Percentiles rank a stretch among this genome's conserved stretches.
Evolutionary conservation across 2,113 vertebrate species (phyloP).

Genomic region (Tetrax tetrax): DNA sequence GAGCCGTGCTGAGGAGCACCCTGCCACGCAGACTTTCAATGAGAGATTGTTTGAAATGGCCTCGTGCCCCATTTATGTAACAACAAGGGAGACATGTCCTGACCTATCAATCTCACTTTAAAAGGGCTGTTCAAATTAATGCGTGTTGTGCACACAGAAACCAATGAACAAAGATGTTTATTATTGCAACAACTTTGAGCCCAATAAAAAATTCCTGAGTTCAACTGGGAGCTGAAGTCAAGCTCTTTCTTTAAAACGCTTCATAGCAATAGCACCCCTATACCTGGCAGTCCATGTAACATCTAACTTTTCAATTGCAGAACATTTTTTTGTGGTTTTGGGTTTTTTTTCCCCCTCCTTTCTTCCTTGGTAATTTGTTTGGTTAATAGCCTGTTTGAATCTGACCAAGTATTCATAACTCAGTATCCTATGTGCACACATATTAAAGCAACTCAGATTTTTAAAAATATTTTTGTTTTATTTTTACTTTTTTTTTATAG

Average conservation of each 20-base stretch:
- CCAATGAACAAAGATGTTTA: background rate
- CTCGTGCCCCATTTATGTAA: background rate
- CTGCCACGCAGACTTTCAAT: background rate
- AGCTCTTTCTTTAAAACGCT: background rate
- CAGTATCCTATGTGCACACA: background rate
- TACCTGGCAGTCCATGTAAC: background rate
- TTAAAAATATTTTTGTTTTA: background rate
- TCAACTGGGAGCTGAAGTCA: background rate
- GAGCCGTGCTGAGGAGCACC: background rate
- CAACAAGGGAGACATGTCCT: background rate
- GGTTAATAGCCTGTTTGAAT: background rate
- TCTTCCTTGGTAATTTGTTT: background rate
- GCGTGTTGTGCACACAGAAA: background rate
- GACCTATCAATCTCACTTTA: slow-evolving; percentile 21
- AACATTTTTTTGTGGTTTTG: background rate
- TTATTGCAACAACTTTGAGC: background rate
- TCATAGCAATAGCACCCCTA: background rate
- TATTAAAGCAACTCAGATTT: background rate
- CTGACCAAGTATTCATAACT: background rate
- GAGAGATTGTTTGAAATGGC: slow-evolving; percentile 13
- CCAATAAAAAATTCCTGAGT: background rate
- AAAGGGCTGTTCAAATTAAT: background rate
- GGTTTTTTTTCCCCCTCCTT: rapidly evolving
- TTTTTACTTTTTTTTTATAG: background rate
- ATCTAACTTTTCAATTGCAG: background rate